Percentiles rank a stretch among this genome's conserved stretches.
Conservation (phyloP, 2,113 vertebrate genomes). For the Grus americana region DNA sequence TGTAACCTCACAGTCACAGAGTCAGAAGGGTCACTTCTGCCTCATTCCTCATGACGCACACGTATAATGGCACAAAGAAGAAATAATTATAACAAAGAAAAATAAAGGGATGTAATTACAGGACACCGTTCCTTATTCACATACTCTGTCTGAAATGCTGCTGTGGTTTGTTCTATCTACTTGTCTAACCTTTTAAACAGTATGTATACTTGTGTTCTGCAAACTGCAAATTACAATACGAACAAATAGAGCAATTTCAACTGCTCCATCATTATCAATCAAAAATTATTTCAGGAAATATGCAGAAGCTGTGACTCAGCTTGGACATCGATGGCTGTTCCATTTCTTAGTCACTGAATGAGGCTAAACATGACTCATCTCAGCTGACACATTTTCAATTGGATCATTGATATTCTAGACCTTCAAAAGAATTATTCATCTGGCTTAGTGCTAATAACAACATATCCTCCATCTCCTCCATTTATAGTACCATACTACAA, state of each 20-base stretch:
- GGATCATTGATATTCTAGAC: slow-evolving; percentile 55
- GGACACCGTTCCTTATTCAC: neutral
- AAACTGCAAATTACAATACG: neutral
- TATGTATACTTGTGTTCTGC: neutral
- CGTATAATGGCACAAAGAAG: neutral
- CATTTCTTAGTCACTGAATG: slow-evolving; percentile 60
- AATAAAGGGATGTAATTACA: neutral
- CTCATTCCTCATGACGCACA: neutral
- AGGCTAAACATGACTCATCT: slow-evolving; percentile 66
- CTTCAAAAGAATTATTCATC: slow-evolving; percentile 41
- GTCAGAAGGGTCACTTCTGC: slow-evolving; percentile 18
- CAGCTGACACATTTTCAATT: slow-evolving; percentile 49
- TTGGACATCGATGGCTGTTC: slow-evolving; percentile 34
- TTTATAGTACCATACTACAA: neutral
- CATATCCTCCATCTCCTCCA: neutral
- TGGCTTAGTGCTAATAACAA: neutral
- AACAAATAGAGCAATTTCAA: slow-evolving; percentile 10
- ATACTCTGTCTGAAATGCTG: neutral
- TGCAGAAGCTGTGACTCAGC: slow-evolving; percentile 56
- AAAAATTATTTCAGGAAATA: slow-evolving; percentile 28
- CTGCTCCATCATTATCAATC: slow-evolving; percentile 13
- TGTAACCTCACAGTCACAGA: slow-evolving; percentile 23
- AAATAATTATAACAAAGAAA: neutral
- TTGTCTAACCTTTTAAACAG: neutral
- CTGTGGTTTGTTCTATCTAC: neutral